phyloP scores from a whole-genome alignment of 64 coral and sea anemone species.

The Montipora capricornis region DNA sequence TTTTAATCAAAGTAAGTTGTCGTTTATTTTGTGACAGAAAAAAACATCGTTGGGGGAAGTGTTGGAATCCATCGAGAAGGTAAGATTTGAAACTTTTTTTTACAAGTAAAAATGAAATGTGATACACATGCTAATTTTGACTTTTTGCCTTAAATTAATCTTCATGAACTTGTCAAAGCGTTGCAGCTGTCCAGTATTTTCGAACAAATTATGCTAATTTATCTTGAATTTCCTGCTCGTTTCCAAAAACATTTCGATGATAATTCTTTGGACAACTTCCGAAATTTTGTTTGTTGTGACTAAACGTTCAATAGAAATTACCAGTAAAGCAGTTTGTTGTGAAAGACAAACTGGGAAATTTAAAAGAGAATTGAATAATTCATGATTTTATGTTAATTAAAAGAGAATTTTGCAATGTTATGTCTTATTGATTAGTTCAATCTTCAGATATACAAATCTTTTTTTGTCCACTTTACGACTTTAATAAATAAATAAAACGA shows the following conservation, averaged over 20 bases:
- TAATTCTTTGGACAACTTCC: no score
- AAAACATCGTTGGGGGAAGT: constrained; percentile 84
- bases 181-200: no score
- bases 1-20: background rate
- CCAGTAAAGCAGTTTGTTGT: background rate
- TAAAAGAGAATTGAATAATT: constrained; percentile 10
- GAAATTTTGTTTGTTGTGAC: no score
- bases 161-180: no score
- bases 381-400: background rate
- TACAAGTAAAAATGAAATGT: background rate
- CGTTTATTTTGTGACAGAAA: constrained; percentile 61
- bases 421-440: no score
- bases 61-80: constrained; percentile 82
- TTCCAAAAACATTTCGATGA: background rate
- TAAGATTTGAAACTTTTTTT: constrained; percentile 14
- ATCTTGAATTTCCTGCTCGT: background rate
- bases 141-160: no score
- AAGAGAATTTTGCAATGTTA: no score
- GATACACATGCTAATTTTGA: no score
- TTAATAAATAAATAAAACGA: no score
- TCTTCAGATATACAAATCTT: no score
- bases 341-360: background rate
- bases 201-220: background rate
- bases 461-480: no score
- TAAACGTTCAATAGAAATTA: no score